phyloP scores from a whole-genome alignment of 2,888 invertebrate species.

The Lymantria monacha region DNA sequence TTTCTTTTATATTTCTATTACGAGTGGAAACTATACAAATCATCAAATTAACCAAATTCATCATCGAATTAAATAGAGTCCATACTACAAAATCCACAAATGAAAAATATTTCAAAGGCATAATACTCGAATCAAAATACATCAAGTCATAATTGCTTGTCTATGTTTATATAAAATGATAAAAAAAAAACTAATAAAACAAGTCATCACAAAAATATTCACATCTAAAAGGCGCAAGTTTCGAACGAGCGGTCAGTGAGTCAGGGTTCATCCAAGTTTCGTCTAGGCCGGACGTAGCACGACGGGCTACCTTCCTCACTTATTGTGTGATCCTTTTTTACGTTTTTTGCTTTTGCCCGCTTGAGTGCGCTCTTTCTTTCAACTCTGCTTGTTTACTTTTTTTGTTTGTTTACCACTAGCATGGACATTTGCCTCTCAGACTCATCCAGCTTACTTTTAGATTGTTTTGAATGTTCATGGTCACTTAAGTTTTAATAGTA shows the following conservation, averaged over 20 bases:
- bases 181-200: too few species aligned
- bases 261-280: conserved; percentile 51
- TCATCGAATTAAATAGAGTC: too few species aligned
- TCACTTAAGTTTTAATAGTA: conserved; percentile 42
- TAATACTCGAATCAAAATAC: too few species aligned
- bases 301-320: conserved; percentile 53
- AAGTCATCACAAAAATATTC: too few species aligned
- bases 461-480: conserved; percentile 45
- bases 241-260: conserved; percentile 27
- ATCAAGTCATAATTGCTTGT: too few species aligned
- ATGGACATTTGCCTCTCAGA: conserved; percentile 63
- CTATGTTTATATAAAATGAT: too few species aligned
- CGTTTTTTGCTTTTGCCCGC: conserved; percentile 57
- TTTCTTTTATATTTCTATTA: too few species aligned
- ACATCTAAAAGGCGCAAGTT: too few species aligned
- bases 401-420: conserved; percentile 60
- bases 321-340: conserved; percentile 65
- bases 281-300: conserved; percentile 58
- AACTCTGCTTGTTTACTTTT: conserved; percentile 55
- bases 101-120: too few species aligned
- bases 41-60: too few species aligned
- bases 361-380: conserved; percentile 66
- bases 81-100: too few species aligned
- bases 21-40: too few species aligned
- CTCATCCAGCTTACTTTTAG: conserved; percentile 46